Evolutionary conservation across 2,888 invertebrate species (phyloP).

Genomic region (Mesoligia furuncula): DNA sequence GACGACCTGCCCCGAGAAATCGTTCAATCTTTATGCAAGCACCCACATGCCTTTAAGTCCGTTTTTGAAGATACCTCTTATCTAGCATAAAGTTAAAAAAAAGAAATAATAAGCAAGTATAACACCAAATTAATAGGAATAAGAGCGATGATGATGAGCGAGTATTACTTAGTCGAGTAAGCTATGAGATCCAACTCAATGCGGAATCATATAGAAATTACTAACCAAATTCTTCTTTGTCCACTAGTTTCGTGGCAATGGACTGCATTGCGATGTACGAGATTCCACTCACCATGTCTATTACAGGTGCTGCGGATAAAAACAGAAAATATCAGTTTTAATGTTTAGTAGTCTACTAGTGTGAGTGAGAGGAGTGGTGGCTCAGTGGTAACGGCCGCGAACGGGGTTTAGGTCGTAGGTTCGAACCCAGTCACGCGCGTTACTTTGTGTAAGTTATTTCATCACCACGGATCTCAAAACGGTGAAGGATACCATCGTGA

Average conservation of each 20-base stretch:
- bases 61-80: not conserved
- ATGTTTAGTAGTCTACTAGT: not conserved
- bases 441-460: no score
- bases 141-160: not conserved
- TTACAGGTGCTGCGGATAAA: constrained; percentile 21
- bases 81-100: not conserved
- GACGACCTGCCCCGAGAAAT: not conserved
- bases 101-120: not conserved
- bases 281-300: constrained; percentile 42
- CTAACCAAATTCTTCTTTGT: constrained; percentile 39
- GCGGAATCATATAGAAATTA: not conserved
- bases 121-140: not conserved
- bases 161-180: not conserved
- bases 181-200: not conserved
- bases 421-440: not conserved
- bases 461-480: no score
- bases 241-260: constrained; percentile 27
- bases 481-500: no score
- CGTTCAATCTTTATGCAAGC: not conserved
- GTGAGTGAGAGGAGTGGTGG: not conserved
- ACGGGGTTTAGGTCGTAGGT: not conserved
- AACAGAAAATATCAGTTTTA: not conserved
- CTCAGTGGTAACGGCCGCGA: not conserved
- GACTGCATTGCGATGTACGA: constrained; percentile 41
- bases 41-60: not conserved